Evolutionary conservation across 2,113 vertebrate genomes (phyloP), one percentile per base, ranked within the genome.

Genomic region (Planiliza haematocheilus): DNA sequence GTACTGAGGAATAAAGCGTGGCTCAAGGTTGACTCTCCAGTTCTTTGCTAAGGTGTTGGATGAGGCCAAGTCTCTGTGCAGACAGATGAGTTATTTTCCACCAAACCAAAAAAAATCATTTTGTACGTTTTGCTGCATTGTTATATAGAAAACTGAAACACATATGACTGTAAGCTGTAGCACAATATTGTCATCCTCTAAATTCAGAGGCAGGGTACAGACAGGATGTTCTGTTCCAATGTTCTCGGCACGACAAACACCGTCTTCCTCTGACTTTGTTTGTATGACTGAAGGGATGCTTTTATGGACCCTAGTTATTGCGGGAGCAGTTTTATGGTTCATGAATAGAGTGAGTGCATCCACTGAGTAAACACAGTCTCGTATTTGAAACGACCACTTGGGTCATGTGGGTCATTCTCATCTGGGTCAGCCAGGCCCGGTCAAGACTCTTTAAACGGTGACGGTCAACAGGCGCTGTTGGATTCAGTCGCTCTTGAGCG

Each of bases 391-490:
- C 34, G 7, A 64, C 21, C 18, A 14, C 24, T 48, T 41, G 21
- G 63, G 50, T 76, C 73, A 64, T 14, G 8, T 63, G 9, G 63
- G 55, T 65, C 57, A 30, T 11, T 56, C 17, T 56, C 36, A 45
- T 60, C 53, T 53, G 58, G 68, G 64, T 73, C 82, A 61, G 0
- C 48, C 14, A 20, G n/a, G 17, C 41, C n/a, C 10, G 10, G 51
- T 84, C 48, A 50, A 37, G 14, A 43, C 38, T 59, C 53, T 69
- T 71, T 24, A 60, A 68, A 78, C 45, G 4, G 57, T 20, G 58
- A 74, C 37, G 38, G 52, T 53, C 50, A 24, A 1, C 30, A 0
- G 48, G 43, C 51, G 6, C 62, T 30, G 0, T 62, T 71, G 39
- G 17, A 66, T 49, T 46, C 10, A 7, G 16, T 58, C 68, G 41